Evolutionary conservation across 2,113 vertebrate species (phyloP).

Genomic region (Tychaedon coryphoeus): DNA sequence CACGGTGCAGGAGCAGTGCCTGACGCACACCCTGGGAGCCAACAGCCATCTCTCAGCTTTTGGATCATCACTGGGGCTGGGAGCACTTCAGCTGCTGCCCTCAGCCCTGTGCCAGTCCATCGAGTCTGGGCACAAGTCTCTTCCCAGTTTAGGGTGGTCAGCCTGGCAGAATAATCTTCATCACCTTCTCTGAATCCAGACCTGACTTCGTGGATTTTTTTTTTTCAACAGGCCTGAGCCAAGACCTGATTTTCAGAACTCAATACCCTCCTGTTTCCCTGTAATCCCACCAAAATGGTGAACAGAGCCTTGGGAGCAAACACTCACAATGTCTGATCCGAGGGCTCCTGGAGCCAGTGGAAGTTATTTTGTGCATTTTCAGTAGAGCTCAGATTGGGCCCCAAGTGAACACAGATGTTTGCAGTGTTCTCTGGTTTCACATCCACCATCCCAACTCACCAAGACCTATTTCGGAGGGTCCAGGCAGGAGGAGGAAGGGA

Average conservation of each 20-base stretch:
- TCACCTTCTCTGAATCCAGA: not conserved
- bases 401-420: constrained; percentile 3
- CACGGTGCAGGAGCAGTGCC: accelerated
- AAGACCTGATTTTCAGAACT: not conserved
- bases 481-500: not conserved
- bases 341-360: not conserved
- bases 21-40: not conserved
- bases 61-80: not conserved
- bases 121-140: not conserved
- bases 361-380: constrained; percentile 19
- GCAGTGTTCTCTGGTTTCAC: constrained; percentile 18
- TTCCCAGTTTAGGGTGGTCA: not conserved
- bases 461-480: not conserved
- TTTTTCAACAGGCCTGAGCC: not conserved
- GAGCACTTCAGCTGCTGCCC: not conserved
- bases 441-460: not conserved
- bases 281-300: constrained; percentile 1
- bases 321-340: not conserved
- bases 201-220: not conserved
- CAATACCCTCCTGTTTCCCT: not conserved
- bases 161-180: not conserved
- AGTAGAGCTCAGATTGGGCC: not conserved
- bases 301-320: not conserved
- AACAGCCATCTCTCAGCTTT: accelerated
- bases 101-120: not conserved